Evolutionary conservation across 2,888 invertebrate species (phyloP).

Genomic region (Lasioglossum leucozonium): DNA sequence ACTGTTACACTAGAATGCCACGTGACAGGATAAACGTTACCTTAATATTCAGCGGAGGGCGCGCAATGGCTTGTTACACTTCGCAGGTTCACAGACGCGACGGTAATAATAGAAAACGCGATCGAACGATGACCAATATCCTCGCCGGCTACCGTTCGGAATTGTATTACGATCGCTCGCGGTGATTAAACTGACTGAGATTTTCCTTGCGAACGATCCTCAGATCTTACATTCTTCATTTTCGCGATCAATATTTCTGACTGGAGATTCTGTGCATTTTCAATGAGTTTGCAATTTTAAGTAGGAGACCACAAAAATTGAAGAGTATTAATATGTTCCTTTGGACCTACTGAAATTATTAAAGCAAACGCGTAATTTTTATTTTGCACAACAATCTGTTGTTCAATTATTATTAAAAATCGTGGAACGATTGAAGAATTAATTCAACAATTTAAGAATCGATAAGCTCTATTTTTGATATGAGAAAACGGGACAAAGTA

Average conservation of each 20-base stretch:
- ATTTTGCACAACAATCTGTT: background rate
- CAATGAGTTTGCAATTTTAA: too few species aligned
- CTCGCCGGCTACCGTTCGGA: conserved; percentile 5
- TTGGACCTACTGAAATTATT: too few species aligned
- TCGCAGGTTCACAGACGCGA: conserved; percentile 28
- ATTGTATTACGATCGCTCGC: conserved; percentile 1
- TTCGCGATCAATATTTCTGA: background rate
- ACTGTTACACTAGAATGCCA: conserved; percentile 62
- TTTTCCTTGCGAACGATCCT: background rate
- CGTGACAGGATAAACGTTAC: conserved; percentile 64
- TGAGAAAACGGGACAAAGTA: background rate
- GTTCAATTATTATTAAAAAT: background rate
- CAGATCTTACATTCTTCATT: background rate
- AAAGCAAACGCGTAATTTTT: too few species aligned
- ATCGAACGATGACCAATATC: conserved; percentile 12
- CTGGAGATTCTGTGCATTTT: background rate
- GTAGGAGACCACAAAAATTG: too few species aligned
- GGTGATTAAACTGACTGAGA: background rate
- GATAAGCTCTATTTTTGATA: background rate
- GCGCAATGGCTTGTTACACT: conserved; percentile 57
- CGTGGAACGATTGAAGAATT: too few species aligned
- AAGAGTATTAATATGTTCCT: background rate
- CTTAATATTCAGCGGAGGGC: conserved; percentile 49
- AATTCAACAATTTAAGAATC: too few species aligned
- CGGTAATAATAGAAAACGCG: conserved; percentile 46